phyloP scores from a whole-genome alignment of 2,113 vertebrate species.

The Orientallactaga bullata region DNA sequence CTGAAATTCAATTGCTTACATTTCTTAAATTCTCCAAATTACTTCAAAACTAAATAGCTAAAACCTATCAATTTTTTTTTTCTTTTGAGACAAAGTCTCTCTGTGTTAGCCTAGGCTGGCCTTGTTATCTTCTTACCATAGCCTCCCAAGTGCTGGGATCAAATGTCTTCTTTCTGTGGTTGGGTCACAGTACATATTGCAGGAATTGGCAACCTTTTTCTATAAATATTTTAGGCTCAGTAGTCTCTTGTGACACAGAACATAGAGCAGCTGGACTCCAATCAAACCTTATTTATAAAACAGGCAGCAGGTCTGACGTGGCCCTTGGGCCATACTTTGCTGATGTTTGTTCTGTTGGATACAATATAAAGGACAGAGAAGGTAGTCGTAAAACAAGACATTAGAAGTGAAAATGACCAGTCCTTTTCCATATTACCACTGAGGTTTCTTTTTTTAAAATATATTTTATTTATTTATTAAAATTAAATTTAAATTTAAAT shows the following conservation, averaged over 20 bases:
- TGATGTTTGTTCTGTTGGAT: not conserved
- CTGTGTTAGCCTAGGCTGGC: not conserved
- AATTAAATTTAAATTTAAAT: too few species aligned
- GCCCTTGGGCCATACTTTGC: not conserved
- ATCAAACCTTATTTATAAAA: not conserved
- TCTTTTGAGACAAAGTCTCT: not conserved
- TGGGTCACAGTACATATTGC: not conserved
- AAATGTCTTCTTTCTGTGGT: slow-evolving; percentile 1
- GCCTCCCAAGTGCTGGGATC: not conserved
- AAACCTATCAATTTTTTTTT: slow-evolving; percentile 9
- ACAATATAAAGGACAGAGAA: not conserved
- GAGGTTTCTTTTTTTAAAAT: not conserved
- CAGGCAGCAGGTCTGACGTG: not conserved
- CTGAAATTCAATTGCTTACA: slow-evolving; percentile 46
- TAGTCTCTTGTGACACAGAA: not conserved
- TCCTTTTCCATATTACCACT: not conserved
- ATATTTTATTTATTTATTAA: too few species aligned
- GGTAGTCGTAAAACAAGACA: not conserved
- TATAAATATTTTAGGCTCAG: slow-evolving; percentile 54
- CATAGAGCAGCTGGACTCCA: not conserved
- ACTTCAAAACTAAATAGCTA: slow-evolving; percentile 51
- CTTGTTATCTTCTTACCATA: not conserved
- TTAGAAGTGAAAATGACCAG: not conserved
- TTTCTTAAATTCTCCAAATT: not conserved
- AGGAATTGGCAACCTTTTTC: not conserved